These are phyloP conservation scores for Phthorimaea operculella DNA, from an alignment of 1,140 invertebrate genomes.

Conservation along the genomic window DNA sequence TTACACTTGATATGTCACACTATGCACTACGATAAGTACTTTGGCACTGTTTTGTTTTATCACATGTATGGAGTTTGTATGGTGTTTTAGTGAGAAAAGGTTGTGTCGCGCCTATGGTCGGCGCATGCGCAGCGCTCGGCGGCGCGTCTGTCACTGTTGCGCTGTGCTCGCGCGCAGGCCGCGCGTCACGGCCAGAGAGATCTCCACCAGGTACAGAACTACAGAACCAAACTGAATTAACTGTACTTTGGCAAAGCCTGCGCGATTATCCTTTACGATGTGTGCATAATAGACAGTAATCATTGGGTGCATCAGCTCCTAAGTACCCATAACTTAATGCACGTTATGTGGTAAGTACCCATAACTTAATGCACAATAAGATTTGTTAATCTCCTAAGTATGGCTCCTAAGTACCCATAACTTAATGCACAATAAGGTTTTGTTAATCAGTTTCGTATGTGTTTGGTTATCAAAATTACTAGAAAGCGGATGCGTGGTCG, in stretches of 20 bases:
- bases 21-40: slow-evolving; percentile 30
- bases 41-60: slow-evolving; percentile 32
- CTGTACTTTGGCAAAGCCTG: not conserved
- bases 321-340: no score
- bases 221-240: not conserved
- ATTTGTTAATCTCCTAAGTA: no score
- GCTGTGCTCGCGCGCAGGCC: not conserved
- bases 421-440: no score
- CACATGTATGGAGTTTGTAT: slow-evolving; percentile 14
- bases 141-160: slow-evolving; percentile 44
- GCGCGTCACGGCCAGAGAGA: not conserved
- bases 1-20: slow-evolving; percentile 16
- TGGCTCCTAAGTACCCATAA: no score
- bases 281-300: no score
- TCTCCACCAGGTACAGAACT: not conserved
- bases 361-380: no score
- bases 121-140: slow-evolving; percentile 52
- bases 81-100: slow-evolving; percentile 13
- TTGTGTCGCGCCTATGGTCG: slow-evolving; percentile 5
- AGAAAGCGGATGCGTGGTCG: no score
- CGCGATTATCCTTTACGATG: not conserved
- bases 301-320: no score
- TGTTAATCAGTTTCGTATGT: no score
- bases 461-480: no score
- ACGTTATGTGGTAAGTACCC: no score